Evolutionary conservation across 2,797 vertebrate species (phyloP).

Genomic region (Lophura swinhoii): DNA sequence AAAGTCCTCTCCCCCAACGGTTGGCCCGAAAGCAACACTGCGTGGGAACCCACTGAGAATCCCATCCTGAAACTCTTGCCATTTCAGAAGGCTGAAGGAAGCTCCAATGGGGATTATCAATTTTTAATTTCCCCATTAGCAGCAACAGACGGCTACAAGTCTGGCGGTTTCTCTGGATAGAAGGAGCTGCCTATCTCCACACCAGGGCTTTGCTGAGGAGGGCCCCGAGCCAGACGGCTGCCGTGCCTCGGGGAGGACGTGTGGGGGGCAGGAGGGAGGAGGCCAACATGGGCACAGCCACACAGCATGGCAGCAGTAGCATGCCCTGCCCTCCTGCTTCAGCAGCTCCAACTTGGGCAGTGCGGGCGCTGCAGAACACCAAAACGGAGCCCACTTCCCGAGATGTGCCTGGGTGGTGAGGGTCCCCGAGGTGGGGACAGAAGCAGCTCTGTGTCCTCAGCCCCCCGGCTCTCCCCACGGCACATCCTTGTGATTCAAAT

Average conservation of each 20-base stretch:
- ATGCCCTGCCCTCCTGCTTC: neutral
- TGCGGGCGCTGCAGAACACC: neutral
- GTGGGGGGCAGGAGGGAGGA: neutral
- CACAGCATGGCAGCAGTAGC: neutral
- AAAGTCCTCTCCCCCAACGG: neutral
- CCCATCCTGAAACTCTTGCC: neutral
- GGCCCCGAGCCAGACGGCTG: neutral
- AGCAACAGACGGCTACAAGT: conserved; percentile 14
- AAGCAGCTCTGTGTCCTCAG: conserved; percentile 24
- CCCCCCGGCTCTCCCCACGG: neutral
- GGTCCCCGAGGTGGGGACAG: neutral
- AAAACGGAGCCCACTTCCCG: neutral
- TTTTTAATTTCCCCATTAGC: conserved; percentile 65
- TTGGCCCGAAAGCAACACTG: neutral
- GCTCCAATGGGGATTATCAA: conserved; percentile 26
- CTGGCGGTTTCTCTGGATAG: neutral
- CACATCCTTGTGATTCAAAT: conserved; percentile 59
- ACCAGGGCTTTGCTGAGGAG: neutral
- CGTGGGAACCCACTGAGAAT: neutral
- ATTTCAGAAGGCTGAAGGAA: conserved; percentile 32
- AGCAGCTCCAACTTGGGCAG: neutral
- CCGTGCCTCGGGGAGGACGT: neutral
- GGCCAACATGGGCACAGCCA: fast-evolving
- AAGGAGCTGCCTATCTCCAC: neutral
- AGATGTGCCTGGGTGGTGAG: neutral